A percentile compares a stretch with the other conserved stretches of the same genome.
Evolutionary conservation across 2,113 vertebrate species (phyloP).

Genomic region (Prionailurus bengalensis): DNA sequence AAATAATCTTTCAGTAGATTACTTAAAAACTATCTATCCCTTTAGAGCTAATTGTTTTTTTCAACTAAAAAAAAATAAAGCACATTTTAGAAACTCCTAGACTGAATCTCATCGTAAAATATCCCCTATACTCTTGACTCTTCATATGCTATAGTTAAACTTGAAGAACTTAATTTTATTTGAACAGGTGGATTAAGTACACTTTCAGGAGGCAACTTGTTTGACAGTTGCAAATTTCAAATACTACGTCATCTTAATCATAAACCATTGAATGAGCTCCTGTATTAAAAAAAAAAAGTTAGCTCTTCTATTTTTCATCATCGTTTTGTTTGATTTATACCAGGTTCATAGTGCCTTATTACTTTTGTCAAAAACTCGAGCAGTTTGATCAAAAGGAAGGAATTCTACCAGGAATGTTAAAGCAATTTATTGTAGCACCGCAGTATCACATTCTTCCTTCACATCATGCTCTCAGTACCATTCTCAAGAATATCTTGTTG

Average conservation of each 20-base stretch:
- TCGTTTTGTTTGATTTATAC: neutral
- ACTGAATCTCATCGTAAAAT: neutral
- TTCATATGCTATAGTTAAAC: neutral
- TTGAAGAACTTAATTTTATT: slow-evolving; percentile 28
- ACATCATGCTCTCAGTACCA: neutral
- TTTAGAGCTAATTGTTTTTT: slow-evolving; percentile 46
- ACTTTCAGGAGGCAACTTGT: slow-evolving; percentile 56
- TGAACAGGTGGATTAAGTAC: slow-evolving; percentile 62
- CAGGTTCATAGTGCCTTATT: neutral
- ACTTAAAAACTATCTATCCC: slow-evolving; percentile 25
- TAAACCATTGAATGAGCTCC: neutral
- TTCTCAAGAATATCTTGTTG: neutral
- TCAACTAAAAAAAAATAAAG: slow-evolving; percentile 44
- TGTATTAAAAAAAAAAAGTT: slow-evolving; percentile 43
- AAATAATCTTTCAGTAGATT: slow-evolving; percentile 48
- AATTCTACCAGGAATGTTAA: neutral
- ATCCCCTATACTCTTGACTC: neutral
- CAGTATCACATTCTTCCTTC: neutral
- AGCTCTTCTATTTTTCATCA: neutral
- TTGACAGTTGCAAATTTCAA: slow-evolving; percentile 55
- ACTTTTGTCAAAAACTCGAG: slow-evolving; percentile 41
- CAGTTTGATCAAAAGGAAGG: neutral
- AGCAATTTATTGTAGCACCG: neutral
- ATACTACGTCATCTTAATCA: slow-evolving; percentile 4
- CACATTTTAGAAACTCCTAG: slow-evolving; percentile 23